Conservation (phyloP, 1,140 invertebrate species). For the Tribolium castaneum region DNA sequence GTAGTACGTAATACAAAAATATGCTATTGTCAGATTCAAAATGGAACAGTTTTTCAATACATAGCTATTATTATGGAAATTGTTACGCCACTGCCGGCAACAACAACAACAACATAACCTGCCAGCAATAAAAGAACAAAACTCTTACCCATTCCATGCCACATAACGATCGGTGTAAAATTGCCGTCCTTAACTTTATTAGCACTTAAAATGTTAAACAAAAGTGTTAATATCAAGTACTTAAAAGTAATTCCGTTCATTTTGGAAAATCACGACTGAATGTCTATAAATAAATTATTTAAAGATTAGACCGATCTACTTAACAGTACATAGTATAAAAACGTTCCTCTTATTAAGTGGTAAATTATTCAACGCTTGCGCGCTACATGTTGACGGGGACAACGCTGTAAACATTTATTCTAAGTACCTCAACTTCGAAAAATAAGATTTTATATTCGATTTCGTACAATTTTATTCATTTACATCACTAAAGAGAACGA, state of each 20-base stretch:
- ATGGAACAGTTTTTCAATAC: not conserved
- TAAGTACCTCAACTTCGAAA: not conserved
- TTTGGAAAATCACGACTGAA: conserved; percentile 10
- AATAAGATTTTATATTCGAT: too few species aligned
- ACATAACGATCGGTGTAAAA: conserved; percentile 74
- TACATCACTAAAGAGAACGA: conserved; percentile 31
- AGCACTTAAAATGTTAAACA: conserved; percentile 49
- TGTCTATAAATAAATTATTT: conserved; percentile 21
- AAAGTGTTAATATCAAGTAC: conserved; percentile 22
- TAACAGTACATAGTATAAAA: conserved; percentile 20
- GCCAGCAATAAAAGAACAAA: not conserved
- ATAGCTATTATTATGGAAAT: not conserved
- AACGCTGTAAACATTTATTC: not conserved
- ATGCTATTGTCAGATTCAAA: conserved; percentile 37
- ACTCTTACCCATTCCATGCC: conserved; percentile 85
- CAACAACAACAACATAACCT: conserved; percentile 22
- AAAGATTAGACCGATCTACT: not conserved
- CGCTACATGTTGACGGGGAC: not conserved
- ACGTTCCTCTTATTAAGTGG: not conserved
- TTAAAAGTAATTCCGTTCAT: conserved; percentile 15
- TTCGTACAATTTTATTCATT: not conserved
- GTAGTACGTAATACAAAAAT: conserved; percentile 23
- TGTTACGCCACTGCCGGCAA: not conserved
- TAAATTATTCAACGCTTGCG: conserved; percentile 14
- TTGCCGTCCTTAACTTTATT: conserved; percentile 56